Percentiles rank a stretch among this genome's conserved stretches.
These are phyloP conservation scores for Drosophila fuyamai DNA, from an alignment of 1,140 invertebrate genomes.

Conservation along the genomic window DNA sequence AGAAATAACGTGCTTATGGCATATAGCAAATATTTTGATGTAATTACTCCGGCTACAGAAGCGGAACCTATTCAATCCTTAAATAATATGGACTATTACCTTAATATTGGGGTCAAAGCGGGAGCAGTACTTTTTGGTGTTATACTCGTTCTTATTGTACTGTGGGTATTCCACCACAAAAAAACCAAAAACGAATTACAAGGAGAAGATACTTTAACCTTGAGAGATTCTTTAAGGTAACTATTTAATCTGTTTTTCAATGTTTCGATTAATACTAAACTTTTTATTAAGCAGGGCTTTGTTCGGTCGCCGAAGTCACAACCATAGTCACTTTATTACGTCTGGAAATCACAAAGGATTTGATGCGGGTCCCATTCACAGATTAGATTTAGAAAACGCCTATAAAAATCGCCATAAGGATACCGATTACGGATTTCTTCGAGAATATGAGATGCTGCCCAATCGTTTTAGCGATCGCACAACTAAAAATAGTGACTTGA, in stretches of 20 bases:
- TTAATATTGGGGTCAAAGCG: constrained; percentile 85
- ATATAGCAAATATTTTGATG: constrained; percentile 87
- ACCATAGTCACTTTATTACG: constrained; percentile 81
- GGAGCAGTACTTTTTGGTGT: constrained; percentile 88
- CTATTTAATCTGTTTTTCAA: constrained; percentile 9
- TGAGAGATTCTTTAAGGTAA: constrained; percentile 89
- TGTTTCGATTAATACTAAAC: neutral
- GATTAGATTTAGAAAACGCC: constrained; percentile 89
- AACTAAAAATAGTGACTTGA: constrained; percentile 92
- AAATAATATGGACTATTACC: constrained; percentile 65
- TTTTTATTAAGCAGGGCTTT: constrained; percentile 55
- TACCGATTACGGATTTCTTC: constrained; percentile 94
- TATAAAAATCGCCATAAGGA: constrained; percentile 93
- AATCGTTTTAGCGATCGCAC: constrained; percentile 95
- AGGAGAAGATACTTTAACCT: constrained; percentile 91
- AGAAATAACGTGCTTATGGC: constrained; percentile 83
- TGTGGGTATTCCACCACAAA: constrained; percentile 90
- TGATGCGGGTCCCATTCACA: constrained; percentile 92
- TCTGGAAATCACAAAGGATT: constrained; percentile 88
- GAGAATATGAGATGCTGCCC: constrained; percentile 94
- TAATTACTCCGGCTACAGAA: constrained; percentile 83
- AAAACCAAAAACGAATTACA: constrained; percentile 89
- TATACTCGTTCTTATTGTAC: constrained; percentile 87
- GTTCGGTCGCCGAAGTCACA: constrained; percentile 77
- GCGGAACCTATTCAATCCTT: constrained; percentile 60